Base-by-base conservation (phyloP, 2,888 invertebrate genomes). In the Coelinius sp. region DNA sequence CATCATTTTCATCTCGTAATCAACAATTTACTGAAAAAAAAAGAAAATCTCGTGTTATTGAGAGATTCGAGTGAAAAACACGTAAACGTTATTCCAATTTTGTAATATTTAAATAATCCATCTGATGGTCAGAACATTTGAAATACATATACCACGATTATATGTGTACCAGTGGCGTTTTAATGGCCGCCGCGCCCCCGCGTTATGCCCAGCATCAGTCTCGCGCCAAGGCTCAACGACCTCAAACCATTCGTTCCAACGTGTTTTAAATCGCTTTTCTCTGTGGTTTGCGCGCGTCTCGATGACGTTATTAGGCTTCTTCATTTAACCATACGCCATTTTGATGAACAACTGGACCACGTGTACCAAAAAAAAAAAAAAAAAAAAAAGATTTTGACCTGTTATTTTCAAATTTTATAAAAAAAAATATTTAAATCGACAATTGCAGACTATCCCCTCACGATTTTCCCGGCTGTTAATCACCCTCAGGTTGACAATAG, bases 201-300 rank as follows among this genome's bases (percentile, higher is more conserved):
- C 82, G 41, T 20, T 31, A 59, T 35, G 59, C 38, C n/a, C 2
- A 17, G 20, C 41, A 27, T 56, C 41, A 12, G 8, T 35, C 84
- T 82, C 84, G 83, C 83, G 81, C 81, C 81, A 80, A 83, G 79
- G 85, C 85, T 85, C 85, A 86, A 85, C 82, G 85, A 85, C 85
- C 85, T 85, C 84, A 77, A 64, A 63, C 63, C 25, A 38, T 63
- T 41, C 41, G 41, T 38, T 41, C 63, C 24, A 22, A 20, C n/a
- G 35, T 66, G 46, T 41, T 66, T 41, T 66, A 56, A 62, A 52
- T 62, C 64, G 31, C 62, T 56, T 20, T 63, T 64, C 68, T 68
- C 66, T 14, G 25, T 71, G 68, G 44, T 72, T 72, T 56, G 24
- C 53, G 53, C 68, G 64, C 68, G 27, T 38, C 66, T 67, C 66